These are phyloP conservation scores for Euwallacea similis DNA, from an alignment of 1,140 invertebrate genomes.

Conservation along the genomic window DNA sequence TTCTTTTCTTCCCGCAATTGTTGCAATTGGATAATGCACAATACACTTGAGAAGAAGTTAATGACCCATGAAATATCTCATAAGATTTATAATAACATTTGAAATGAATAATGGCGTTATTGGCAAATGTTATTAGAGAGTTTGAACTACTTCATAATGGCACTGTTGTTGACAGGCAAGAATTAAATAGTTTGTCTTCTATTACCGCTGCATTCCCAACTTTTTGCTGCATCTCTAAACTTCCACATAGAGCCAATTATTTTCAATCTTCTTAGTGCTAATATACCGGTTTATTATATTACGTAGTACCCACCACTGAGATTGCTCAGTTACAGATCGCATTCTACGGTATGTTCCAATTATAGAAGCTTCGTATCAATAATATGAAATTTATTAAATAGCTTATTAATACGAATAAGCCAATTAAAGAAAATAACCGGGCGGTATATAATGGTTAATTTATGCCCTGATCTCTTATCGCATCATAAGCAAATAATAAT, in stretches of 20 bases:
- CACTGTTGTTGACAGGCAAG: no score
- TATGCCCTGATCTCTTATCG: conserved; percentile 6
- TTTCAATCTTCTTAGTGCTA: neutral
- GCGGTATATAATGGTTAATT: conserved; percentile 12
- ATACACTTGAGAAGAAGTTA: no score
- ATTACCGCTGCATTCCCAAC: no score
- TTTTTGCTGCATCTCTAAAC: no score
- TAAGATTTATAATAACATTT: no score
- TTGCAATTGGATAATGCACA: no score
- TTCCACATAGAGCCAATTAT: neutral
- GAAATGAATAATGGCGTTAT: no score
- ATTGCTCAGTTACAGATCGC: neutral
- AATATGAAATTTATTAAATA: conserved; percentile 18
- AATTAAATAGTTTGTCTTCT: no score
- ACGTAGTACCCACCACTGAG: neutral
- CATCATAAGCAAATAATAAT: neutral
- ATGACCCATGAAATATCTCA: no score
- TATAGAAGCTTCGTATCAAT: conserved; percentile 10
- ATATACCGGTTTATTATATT: neutral
- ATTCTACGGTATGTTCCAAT: conserved; percentile 14
- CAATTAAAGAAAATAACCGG: conserved; percentile 23
- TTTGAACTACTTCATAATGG: no score
- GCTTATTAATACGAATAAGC: conserved; percentile 23
- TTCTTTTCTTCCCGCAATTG: no score
- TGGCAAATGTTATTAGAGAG: no score